Percentiles rank a stretch among this genome's conserved stretches.
Evolutionary conservation across 2,113 vertebrate species (phyloP).

Genomic region (Uria lomvia): DNA sequence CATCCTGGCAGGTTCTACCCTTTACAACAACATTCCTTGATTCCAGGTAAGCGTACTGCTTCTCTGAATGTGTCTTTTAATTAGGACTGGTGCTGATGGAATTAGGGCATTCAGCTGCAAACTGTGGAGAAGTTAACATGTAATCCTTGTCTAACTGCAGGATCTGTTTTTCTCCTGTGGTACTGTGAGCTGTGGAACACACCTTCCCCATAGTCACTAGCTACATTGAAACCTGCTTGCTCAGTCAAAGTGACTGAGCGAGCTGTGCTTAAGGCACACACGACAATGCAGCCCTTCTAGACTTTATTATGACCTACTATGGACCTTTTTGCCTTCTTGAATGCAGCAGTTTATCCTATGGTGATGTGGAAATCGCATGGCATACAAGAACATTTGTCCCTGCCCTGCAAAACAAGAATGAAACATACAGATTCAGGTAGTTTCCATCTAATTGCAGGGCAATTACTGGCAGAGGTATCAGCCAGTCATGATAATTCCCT

Average conservation of each 20-base stretch:
- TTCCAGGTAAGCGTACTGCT: neutral
- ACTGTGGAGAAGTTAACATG: neutral
- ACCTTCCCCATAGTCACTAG: neutral
- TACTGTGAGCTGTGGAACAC: neutral
- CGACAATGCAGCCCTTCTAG: neutral
- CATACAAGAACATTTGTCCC: neutral
- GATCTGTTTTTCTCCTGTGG: neutral
- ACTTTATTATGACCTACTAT: neutral
- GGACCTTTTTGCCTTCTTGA: neutral
- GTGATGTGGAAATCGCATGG: neutral
- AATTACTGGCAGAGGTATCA: neutral
- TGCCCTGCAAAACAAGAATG: neutral
- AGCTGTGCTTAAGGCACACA: neutral
- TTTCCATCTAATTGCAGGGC: neutral
- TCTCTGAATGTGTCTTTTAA: neutral
- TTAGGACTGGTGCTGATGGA: neutral
- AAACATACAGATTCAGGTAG: neutral
- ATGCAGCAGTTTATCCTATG: neutral
- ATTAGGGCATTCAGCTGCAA: neutral
- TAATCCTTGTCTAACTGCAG: neutral
- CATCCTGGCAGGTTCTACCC: neutral
- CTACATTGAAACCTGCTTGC: neutral
- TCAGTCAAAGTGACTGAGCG: neutral
- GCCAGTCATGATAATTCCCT: neutral
- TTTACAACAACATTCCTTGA: neutral